These are phyloP conservation scores for Penaeus indicus DNA, from an alignment of 1,140 invertebrate genomes.

Conservation along the genomic window DNA sequence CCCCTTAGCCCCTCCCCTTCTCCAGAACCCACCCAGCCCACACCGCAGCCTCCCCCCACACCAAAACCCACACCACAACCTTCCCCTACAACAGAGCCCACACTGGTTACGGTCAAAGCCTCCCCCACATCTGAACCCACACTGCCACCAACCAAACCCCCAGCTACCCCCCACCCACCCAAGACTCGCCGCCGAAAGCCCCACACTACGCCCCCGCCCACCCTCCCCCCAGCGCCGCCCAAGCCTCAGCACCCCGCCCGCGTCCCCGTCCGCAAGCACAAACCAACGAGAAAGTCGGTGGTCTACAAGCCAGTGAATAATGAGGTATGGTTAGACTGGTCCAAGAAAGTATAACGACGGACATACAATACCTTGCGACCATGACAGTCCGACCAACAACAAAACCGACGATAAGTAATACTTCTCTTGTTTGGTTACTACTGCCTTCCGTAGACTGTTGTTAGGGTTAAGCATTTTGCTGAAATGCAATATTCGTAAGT, in stretches of 20 bases:
- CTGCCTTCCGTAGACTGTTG: too few species aligned
- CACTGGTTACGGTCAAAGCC: not conserved
- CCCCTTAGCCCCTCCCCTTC: not conserved
- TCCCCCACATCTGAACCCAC: not conserved
- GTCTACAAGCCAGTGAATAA: slow-evolving; percentile 16
- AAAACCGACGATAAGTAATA: not conserved
- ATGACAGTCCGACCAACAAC: not conserved
- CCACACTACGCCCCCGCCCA: not conserved
- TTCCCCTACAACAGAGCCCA: not conserved
- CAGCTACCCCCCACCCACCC: not conserved
- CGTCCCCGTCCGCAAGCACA: not conserved
- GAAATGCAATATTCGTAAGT: too few species aligned
- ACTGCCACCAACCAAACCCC: not conserved
- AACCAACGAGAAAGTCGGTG: not conserved
- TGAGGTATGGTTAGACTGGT: slow-evolving; percentile 25
- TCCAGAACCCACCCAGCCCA: not conserved
- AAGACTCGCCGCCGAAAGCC: not conserved
- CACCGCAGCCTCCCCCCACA: not conserved
- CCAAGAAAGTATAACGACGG: not conserved
- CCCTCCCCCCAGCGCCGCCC: not conserved
- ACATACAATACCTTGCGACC: too few species aligned
- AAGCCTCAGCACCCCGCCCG: not conserved
- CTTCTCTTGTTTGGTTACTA: too few species aligned
- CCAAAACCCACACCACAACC: not conserved
- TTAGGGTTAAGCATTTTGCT: too few species aligned